Conservation (phyloP, 2,888 invertebrate species). For the Scaeva pyrastri region DNA sequence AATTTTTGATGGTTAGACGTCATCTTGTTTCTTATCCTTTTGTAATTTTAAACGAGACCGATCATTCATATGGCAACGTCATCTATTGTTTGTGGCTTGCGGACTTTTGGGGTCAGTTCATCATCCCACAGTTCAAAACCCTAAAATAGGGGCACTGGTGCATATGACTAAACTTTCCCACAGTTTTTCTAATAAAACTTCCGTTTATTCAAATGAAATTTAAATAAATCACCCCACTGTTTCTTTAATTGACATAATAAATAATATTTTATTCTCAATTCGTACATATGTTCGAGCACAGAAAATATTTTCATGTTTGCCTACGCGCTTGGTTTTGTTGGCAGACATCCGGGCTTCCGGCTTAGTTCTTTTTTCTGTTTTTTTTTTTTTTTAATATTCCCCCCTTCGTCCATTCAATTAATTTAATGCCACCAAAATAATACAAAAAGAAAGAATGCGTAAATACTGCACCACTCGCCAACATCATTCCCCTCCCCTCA, state of each 20-base stretch:
- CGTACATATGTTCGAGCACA: constrained; percentile 36
- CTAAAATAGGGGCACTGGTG: background rate
- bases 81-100: background rate
- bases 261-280: constrained; percentile 28
- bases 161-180: constrained; percentile 4
- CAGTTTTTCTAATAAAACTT: constrained; percentile 32
- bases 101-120: no score
- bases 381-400: background rate
- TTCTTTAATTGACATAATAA: constrained; percentile 40
- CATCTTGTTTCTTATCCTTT: no score
- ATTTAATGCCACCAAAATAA: constrained; percentile 14
- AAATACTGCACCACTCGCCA: constrained; percentile 15
- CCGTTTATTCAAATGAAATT: constrained; percentile 12
- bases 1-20: no score
- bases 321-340: constrained; percentile 10
- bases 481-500: background rate
- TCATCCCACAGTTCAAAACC: background rate
- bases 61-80: no score
- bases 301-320: constrained; percentile 26
- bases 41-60: no score
- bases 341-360: constrained; percentile 69
- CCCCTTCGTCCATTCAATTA: constrained; percentile 52
- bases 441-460: constrained; percentile 27
- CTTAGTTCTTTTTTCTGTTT: constrained; percentile 33
- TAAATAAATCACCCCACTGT: constrained; percentile 61